Base-by-base conservation (phyloP, 2,888 invertebrate species). In the Trissolcus japonicus region DNA sequence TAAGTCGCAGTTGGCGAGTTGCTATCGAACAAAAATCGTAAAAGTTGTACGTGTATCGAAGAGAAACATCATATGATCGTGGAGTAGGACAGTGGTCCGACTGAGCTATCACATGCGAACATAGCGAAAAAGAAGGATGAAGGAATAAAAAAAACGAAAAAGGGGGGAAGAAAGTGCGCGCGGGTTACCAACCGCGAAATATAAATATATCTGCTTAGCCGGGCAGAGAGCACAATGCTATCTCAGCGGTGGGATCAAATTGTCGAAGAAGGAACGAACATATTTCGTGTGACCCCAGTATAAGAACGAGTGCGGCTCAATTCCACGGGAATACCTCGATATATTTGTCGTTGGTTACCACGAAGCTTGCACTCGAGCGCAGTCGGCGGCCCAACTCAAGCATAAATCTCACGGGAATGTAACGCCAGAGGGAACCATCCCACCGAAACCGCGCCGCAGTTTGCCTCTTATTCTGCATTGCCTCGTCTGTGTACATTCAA, bases 251-350 rank as follows among this genome's bases (percentile, higher is more conserved):
- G 82, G 83, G 83, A 87, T 87, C 87, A 86, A 87, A 86, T 87
- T 87, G 87, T 87, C 84, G 85, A 85, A 85, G 85, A 80, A 83
- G 82, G 86, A 85, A 87, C 85, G 85, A 87, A 86, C 87, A 87
- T 87, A 87, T 87, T 86, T 86, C 82, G 86, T 82, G 83, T 87
- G 85, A 86, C 86, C 86, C 85, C 85, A 81, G 72, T 80, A 76
- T 69, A 76, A 80, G 74, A 74, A 82, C 78, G 80, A 81, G 82
- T 83, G 85, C 84, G 79, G 85, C 83, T 87, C 86, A 86, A 86
- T 86, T 86, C 86, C 86, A 84, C 80, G 75, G 80, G 83, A 86
- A 86, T 86, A 86, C 86, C 86, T 86, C 86, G 86, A 87, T 87
- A 87, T 85, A 87, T 87, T 87, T 86, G 87, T 87, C 86, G 83